Conservation (phyloP, 2,888 invertebrate genomes). For the Calliscelio sp. region DNA sequence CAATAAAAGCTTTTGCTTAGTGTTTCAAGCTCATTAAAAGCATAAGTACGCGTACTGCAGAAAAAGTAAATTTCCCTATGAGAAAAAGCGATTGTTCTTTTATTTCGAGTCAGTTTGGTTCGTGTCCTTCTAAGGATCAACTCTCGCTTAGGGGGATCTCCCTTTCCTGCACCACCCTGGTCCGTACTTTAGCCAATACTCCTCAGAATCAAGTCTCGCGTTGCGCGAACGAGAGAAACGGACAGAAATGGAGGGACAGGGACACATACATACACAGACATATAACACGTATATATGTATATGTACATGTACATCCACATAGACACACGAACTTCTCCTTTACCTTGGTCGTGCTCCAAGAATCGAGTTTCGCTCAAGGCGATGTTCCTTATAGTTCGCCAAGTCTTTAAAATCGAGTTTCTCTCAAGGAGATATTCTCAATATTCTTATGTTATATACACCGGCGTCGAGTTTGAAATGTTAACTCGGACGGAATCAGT, state of each 20-base stretch:
- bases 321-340: conserved; percentile 65
- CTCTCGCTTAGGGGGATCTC: conserved; percentile 57
- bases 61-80: conserved; percentile 35
- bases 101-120: conserved; percentile 44
- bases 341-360: conserved; percentile 75
- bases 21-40: conserved; percentile 18
- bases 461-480: conserved; percentile 69
- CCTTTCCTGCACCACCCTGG: conserved; percentile 28
- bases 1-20: neutral
- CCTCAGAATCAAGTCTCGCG: conserved; percentile 63
- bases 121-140: conserved; percentile 57
- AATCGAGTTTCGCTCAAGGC: conserved; percentile 74
- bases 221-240: conserved; percentile 54
- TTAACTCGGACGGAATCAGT: conserved; percentile 71
- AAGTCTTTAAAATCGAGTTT: conserved; percentile 74
- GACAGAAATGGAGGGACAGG: conserved; percentile 49
- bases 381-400: conserved; percentile 74
- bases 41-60: neutral
- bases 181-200: conserved; percentile 67
- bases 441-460: conserved; percentile 73
- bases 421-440: conserved; percentile 74
- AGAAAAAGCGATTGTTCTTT: conserved; percentile 34
- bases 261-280: conserved; percentile 24
- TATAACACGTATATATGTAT: too few species aligned
- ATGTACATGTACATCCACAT: too few species aligned